phyloP scores from a whole-genome alignment of 1,140 invertebrate genomes.

The Drosophila bifasciata region DNA sequence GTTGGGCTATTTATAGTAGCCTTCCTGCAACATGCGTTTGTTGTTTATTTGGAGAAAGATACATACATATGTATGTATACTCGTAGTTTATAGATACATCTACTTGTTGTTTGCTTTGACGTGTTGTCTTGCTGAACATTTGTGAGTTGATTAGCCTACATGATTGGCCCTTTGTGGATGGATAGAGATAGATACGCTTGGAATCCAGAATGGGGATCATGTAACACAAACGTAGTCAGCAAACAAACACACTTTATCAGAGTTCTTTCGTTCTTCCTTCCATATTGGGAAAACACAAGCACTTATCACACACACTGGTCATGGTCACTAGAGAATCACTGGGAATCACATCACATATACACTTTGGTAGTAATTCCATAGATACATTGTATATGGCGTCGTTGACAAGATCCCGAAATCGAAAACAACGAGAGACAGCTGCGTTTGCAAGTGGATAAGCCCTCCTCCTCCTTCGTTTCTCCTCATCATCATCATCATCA shows the following conservation, averaged over 20 bases:
- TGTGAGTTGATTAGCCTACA: constrained; percentile 68
- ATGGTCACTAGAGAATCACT: constrained; percentile 2
- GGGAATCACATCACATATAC: not conserved
- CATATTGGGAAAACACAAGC: not conserved
- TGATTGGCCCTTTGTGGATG: constrained; percentile 16
- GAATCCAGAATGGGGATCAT: constrained; percentile 4
- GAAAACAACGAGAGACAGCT: constrained; percentile 84
- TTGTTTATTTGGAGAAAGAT: constrained; percentile 43
- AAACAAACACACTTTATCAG: constrained; percentile 82
- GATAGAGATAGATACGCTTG: not conserved
- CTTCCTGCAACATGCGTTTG: constrained; percentile 30
- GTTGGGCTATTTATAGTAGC: constrained; percentile 40
- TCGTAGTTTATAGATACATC: constrained; percentile 7
- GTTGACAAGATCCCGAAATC: constrained; percentile 83
- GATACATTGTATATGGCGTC: constrained; percentile 27
- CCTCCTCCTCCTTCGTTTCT: no score
- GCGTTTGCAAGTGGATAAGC: constrained; percentile 42
- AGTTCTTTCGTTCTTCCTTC: constrained; percentile 33
- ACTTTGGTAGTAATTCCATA: not conserved
- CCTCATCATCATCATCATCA: no score
- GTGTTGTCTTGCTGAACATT: constrained; percentile 83
- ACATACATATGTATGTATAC: not conserved
- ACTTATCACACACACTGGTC: no score
- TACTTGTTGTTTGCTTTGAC: constrained; percentile 65
- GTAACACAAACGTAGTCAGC: constrained; percentile 79